phyloP scores from a whole-genome alignment of 2,113 vertebrate species.

The Oncorhynchus nerka region DNA sequence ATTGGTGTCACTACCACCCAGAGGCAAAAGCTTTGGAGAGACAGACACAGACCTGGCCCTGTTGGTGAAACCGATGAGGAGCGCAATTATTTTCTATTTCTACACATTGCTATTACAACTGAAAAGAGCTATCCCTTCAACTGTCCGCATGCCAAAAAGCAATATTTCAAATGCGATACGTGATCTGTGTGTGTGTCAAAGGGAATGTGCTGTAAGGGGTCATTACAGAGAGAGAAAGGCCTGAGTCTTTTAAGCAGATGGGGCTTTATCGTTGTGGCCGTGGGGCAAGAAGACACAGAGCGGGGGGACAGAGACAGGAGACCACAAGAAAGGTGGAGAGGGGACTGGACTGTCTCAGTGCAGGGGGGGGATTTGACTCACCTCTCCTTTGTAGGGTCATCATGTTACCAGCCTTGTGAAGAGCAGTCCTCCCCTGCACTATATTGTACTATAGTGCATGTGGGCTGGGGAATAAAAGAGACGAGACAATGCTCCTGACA shows the following conservation, averaged over 20 bases:
- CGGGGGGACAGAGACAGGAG: conserved; percentile 37
- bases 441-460: conserved; percentile 57
- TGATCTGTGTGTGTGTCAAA: conserved; percentile 69
- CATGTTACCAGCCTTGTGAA: conserved; percentile 69
- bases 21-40: conserved; percentile 50
- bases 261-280: conserved; percentile 61
- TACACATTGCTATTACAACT: conserved; percentile 58
- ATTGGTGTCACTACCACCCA: conserved; percentile 33
- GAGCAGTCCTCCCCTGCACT: conserved; percentile 51
- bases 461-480: conserved; percentile 60
- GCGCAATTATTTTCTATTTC: conserved; percentile 55
- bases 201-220: conserved; percentile 60
- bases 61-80: background rate
- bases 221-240: conserved; percentile 62
- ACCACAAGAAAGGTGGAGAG: conserved; percentile 71
- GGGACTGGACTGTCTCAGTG: conserved; percentile 57
- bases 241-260: conserved; percentile 64
- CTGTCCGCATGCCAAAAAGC: conserved; percentile 12
- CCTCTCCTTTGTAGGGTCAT: conserved; percentile 74
- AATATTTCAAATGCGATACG: conserved; percentile 72
- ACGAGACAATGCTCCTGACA: conserved; percentile 12
- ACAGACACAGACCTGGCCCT: conserved; percentile 29
- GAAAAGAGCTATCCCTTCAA: conserved; percentile 58
- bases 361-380: conserved; percentile 50
- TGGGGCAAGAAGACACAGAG: conserved; percentile 42